phyloP scores from a whole-genome alignment of 2,888 invertebrate species.

The Globia sparganii region DNA sequence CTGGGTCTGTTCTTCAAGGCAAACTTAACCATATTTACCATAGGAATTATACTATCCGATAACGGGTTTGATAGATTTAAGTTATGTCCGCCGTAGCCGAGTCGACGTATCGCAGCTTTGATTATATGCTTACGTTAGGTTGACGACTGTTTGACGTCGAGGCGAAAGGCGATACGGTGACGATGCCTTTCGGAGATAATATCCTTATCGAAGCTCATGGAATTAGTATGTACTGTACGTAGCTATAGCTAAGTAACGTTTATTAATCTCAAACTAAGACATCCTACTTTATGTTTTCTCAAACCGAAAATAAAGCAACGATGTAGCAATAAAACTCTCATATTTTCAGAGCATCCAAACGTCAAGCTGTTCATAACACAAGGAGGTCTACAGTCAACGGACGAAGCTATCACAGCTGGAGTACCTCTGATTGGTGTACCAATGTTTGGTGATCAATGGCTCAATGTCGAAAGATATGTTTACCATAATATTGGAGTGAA shows the following conservation, averaged over 20 bases:
- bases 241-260: background rate
- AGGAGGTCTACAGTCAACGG: conserved; percentile 84
- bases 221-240: background rate
- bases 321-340: background rate
- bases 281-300: background rate
- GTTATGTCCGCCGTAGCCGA: too few species aligned
- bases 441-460: conserved; percentile 81
- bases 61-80: too few species aligned
- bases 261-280: background rate
- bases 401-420: conserved; percentile 81
- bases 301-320: background rate
- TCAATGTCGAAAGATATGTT: conserved; percentile 75
- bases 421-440: conserved; percentile 83
- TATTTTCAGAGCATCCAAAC: conserved; percentile 80
- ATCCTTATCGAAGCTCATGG: too few species aligned
- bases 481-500: conserved; percentile 73
- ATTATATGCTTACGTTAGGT: too few species aligned
- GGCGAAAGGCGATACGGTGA: too few species aligned
- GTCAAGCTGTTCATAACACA: conserved; percentile 85
- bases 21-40: too few species aligned
- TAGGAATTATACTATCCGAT: too few species aligned
- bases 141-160: too few species aligned
- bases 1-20: too few species aligned
- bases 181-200: too few species aligned
- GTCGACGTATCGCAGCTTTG: too few species aligned